Base-by-base conservation (phyloP, 2,888 invertebrate genomes). In the Lasioglossum oenotherae region DNA sequence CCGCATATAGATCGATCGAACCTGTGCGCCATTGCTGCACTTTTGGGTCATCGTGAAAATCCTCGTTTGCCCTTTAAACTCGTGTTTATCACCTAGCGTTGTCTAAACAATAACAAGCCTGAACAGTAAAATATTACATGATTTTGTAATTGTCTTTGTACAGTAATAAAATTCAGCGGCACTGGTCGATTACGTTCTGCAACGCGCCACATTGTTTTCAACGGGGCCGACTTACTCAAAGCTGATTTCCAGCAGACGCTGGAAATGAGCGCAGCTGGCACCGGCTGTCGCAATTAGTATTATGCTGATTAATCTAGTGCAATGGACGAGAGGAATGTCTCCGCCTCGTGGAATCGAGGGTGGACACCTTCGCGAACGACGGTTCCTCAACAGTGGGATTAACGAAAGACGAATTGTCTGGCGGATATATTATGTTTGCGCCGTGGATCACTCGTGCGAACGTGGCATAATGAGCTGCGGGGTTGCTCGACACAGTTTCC, bases 291-390 rank as follows among this genome's bases (percentile, higher is more conserved):
- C 80, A 81, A 89, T 90, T 88, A 79, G 84, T 72, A 83, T 75
- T 91, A 90, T 91, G 86, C 79, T 79, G 87, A 89, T 89, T 60
- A 76, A 67, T 72, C 76, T 77, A 74, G 84, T 85, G 83, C 82
- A 79, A 87, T 67, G 78, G 74, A 85, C 78, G 44, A 41, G 35
- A 74, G 35, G 80, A 80, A 80, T 77, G 74, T 71, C 27, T 71
- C 27, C 60, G 46, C 69, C 81, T 85, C 14, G 69, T 80, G 83
- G 72, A 86, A 83, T 77, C 27, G 44, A 71, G 49, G 44, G 49
- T 41, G 71, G 71, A 72, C 73, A 72, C 49, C 41, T 72, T 67
- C 12, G 23, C 57, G n/a, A 10, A 35, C 71, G 4, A 64, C 35
- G 31, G 27, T 76, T 76, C 75, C 82, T 72, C 14, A 12, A 44